Conservation (phyloP, 1,140 invertebrate genomes). For the Yoshiicerus persimilis region DNA sequence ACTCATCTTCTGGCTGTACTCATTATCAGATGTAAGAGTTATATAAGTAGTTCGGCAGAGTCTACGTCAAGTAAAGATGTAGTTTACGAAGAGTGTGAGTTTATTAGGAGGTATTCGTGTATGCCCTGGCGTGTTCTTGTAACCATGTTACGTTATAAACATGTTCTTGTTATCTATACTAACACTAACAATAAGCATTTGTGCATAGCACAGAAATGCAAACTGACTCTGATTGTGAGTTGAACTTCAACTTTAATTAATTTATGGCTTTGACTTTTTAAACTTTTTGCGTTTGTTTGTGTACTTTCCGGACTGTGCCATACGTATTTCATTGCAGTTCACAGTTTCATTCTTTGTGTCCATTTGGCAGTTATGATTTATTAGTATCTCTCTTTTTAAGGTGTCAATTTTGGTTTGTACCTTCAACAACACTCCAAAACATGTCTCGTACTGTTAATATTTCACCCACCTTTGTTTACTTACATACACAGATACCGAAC, state of each 20-base stretch:
- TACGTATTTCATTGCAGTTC: not conserved
- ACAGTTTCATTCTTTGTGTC: not conserved
- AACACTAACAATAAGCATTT: not conserved
- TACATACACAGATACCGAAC: too few relatives aligned
- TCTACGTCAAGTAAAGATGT: too few relatives aligned
- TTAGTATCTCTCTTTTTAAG: not conserved
- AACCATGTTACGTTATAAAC: not conserved
- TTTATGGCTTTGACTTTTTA: not conserved
- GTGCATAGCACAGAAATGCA: too few relatives aligned
- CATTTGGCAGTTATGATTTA: not conserved
- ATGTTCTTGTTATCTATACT: not conserved
- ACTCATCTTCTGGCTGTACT: not conserved
- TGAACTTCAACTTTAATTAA: slow-evolving; percentile 10
- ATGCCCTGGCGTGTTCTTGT: not conserved
- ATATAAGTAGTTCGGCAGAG: not conserved
- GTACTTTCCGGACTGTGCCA: not conserved
- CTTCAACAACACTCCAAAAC: not conserved
- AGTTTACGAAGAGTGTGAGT: not conserved
- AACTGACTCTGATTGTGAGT: not conserved
- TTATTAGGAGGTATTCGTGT: not conserved
- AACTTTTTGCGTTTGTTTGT: not conserved
- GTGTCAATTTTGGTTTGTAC: not conserved
- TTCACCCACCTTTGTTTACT: too few relatives aligned
- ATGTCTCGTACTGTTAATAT: not conserved
- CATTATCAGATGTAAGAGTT: too few relatives aligned